Evolutionary conservation across 2,888 invertebrate genomes (phyloP).

Genomic region (Drosophila neotestacea): DNA sequence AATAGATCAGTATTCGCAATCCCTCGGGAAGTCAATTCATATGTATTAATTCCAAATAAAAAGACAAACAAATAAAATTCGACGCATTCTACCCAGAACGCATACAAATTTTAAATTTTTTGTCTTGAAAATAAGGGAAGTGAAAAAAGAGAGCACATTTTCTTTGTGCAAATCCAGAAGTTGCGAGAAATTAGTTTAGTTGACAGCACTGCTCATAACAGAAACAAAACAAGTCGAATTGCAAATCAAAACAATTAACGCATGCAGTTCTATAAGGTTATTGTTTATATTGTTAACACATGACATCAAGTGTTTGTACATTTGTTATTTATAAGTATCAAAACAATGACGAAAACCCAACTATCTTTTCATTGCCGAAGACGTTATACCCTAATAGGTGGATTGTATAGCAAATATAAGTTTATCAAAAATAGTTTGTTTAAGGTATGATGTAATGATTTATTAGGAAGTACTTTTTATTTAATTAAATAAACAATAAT

Average conservation of each 20-base stretch:
- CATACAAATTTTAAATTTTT: too few relatives aligned
- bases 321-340: neutral
- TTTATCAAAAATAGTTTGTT: neutral
- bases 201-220: neutral
- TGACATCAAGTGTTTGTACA: constrained; percentile 12
- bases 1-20: too few relatives aligned
- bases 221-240: neutral
- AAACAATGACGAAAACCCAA: neutral
- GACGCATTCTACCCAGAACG: too few relatives aligned
- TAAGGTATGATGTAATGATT: neutral
- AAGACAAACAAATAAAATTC: too few relatives aligned
- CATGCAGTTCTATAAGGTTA: neutral
- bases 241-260: constrained; percentile 2
- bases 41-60: too few relatives aligned
- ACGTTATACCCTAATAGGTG: neutral
- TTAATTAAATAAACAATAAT: neutral
- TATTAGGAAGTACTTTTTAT: neutral
- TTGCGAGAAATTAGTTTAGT: too few relatives aligned
- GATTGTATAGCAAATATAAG: neutral
- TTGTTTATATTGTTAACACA: constrained; percentile 2
- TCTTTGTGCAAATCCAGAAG: too few relatives aligned
- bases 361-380: neutral
- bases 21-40: too few relatives aligned
- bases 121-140: too few relatives aligned
- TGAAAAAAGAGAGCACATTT: too few relatives aligned